A percentile compares a stretch with the other conserved stretches of the same genome.
These are phyloP conservation scores for Cyprinodon tularosa DNA, from an alignment of 2,113 vertebrate species.

Conservation along the genomic window DNA sequence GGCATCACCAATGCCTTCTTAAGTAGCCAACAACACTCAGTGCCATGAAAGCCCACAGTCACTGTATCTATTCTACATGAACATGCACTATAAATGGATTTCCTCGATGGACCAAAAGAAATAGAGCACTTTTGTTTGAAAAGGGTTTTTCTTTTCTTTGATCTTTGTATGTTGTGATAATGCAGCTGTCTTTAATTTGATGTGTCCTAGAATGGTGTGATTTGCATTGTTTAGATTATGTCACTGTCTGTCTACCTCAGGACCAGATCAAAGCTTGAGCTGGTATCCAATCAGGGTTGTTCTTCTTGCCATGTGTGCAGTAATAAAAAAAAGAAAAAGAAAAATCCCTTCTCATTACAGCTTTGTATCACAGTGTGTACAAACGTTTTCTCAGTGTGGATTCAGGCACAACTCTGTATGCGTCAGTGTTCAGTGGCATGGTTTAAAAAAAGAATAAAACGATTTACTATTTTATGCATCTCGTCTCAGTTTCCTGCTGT, in stretches of 20 bases:
- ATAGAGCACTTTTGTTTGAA: constrained; percentile 79
- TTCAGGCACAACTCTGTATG: constrained; percentile 91
- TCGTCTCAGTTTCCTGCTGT: constrained; percentile 82
- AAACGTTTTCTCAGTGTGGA: constrained; percentile 88
- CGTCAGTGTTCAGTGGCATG: constrained; percentile 93
- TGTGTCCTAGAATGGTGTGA: constrained; percentile 78
- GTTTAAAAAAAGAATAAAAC: constrained; percentile 81
- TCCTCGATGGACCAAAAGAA: constrained; percentile 79
- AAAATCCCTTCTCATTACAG: constrained; percentile 78
- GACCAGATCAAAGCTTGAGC: constrained; percentile 93
- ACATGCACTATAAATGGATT: constrained; percentile 79
- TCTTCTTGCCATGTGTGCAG: constrained; percentile 86
- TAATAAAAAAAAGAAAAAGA: constrained; percentile 30
- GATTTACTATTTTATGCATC: constrained; percentile 86
- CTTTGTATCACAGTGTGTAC: constrained; percentile 81
- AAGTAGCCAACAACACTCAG: constrained; percentile 72
- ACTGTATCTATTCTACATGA: constrained; percentile 76
- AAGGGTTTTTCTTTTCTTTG: constrained; percentile 77
- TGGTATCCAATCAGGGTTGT: constrained; percentile 88
- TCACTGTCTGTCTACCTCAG: constrained; percentile 99
- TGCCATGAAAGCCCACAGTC: constrained; percentile 76
- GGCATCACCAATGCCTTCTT: constrained; percentile 61
- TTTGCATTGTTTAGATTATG: constrained; percentile 85
- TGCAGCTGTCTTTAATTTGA: constrained; percentile 78
- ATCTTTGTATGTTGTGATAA: constrained; percentile 80